Conservation (phyloP, 2,888 invertebrate species). For the Sylvicola cinctus region DNA sequence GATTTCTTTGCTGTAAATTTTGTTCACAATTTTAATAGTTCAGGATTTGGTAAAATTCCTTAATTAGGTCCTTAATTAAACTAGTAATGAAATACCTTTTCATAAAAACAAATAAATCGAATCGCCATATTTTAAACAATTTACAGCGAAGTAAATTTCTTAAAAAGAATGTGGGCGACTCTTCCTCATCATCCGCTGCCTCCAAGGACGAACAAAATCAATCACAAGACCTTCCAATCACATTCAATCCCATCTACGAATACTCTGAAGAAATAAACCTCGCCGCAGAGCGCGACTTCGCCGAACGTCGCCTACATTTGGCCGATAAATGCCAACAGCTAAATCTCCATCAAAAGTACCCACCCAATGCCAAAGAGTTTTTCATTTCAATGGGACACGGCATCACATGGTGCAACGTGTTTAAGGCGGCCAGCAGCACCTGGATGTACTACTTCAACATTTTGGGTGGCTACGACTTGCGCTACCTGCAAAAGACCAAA, state of each 20-base stretch:
- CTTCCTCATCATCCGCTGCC: no score
- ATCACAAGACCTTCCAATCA: slow-evolving; percentile 6
- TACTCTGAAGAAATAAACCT: slow-evolving; percentile 25
- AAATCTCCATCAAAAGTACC: slow-evolving; percentile 20
- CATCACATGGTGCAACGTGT: slow-evolving; percentile 54
- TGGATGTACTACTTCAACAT: slow-evolving; percentile 64
- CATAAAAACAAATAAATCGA: no score
- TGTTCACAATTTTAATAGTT: no score
- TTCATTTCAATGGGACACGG: slow-evolving; percentile 46
- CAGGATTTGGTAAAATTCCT: no score
- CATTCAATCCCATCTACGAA: slow-evolving; percentile 24
- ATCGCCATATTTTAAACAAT: no score
- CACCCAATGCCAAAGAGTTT: slow-evolving; percentile 52
- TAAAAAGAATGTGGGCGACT: no score
- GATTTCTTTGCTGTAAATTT: no score
- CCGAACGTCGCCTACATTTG: slow-evolving; percentile 26
- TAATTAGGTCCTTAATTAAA: no score
- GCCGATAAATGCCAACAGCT: slow-evolving; percentile 29
- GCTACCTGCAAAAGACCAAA: slow-evolving; percentile 34
- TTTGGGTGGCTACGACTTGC: slow-evolving; percentile 42
- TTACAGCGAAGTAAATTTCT: no score
- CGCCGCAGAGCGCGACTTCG: slow-evolving; percentile 29
- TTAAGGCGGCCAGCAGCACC: slow-evolving; percentile 57
- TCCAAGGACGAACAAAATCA: no score
- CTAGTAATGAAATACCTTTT: no score